These are phyloP conservation scores for Pantherophis vulpinus DNA, from an alignment of 2,797 vertebrate species.

Conservation along the genomic window DNA sequence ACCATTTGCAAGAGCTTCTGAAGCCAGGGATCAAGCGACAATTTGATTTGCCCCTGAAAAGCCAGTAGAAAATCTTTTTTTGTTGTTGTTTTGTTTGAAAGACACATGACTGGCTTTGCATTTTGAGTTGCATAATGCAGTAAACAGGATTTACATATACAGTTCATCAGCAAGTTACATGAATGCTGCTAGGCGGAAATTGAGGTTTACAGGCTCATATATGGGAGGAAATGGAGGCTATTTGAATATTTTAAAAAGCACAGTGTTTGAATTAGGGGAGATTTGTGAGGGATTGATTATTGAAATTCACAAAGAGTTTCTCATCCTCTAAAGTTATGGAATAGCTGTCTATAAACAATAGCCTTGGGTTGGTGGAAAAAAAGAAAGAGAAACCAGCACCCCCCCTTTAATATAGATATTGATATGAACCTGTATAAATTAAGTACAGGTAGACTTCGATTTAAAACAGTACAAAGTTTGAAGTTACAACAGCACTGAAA, in stretches of 20 bases:
- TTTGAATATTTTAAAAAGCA: neutral
- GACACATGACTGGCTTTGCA: neutral
- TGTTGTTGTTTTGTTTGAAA: neutral
- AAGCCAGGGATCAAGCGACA: neutral
- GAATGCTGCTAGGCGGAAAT: neutral
- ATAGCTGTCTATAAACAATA: neutral
- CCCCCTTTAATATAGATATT: neutral
- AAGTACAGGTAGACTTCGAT: neutral
- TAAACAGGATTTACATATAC: slow-evolving; percentile 4
- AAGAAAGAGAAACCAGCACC: neutral
- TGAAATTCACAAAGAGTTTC: neutral
- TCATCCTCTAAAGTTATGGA: neutral
- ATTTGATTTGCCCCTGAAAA: neutral
- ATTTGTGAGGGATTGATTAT: neutral
- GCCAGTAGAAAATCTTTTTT: neutral
- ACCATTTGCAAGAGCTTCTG: neutral
- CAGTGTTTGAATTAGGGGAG: neutral
- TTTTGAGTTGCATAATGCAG: slow-evolving; percentile 6
- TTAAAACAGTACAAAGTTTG: neutral
- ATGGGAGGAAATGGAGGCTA: neutral
- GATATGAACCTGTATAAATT: neutral
- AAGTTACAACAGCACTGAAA: neutral
- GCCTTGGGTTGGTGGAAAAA: neutral
- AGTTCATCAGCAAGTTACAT: neutral
- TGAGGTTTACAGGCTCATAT: neutral